Base-by-base conservation (phyloP, 2,888 invertebrate species). In the Lamellibrachia satsuma region DNA sequence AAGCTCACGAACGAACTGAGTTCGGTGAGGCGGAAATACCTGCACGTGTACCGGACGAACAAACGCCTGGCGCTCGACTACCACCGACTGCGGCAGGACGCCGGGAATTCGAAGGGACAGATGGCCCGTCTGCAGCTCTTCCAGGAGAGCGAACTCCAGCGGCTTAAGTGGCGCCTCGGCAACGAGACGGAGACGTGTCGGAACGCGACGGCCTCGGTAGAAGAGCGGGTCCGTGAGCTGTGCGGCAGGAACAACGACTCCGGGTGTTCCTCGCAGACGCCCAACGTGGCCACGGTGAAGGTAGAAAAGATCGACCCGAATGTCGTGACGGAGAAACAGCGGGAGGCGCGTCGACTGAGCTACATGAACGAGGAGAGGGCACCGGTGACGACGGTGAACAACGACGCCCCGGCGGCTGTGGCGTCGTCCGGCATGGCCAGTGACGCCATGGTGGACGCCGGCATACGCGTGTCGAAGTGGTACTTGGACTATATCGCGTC, bases 1-100 rank as follows among this genome's bases (percentile, higher is more conserved):
- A 75, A 75, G 75, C 75, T 75, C 22, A 75, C 0, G 75, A 75
- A 6, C 22, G 75, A 75, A 75, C 75, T 75, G 15, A 22, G 75
- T n/a, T 75, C 75, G 75, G 75, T 75, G 22, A 11, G 22, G 22
- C 75, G 75, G 15, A 75, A 75, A 75, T 75, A 75, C 75, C 11
- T 75, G 15, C 75, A 75, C 75, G 75, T 75, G 75, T 75, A 75
- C 75, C 75, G 75, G 75, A 75, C 75, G 75, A 75, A 75, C 75
- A 75, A 75, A n/a, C 75, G 75, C 75, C 22, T 75, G 75, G 15
- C 75, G 75, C 75, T 75, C 75, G 22, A 75, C 22, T 75, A 75
- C 75, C 75, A 75, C 15, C 75, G 75, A 22, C 75, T 75, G 75
- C 75, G 75, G 15, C 75, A 75, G 75, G 75, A 75, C 1, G 75